phyloP scores from a whole-genome alignment of 2,797 vertebrate species.

The Pangasius krempfi region DNA sequence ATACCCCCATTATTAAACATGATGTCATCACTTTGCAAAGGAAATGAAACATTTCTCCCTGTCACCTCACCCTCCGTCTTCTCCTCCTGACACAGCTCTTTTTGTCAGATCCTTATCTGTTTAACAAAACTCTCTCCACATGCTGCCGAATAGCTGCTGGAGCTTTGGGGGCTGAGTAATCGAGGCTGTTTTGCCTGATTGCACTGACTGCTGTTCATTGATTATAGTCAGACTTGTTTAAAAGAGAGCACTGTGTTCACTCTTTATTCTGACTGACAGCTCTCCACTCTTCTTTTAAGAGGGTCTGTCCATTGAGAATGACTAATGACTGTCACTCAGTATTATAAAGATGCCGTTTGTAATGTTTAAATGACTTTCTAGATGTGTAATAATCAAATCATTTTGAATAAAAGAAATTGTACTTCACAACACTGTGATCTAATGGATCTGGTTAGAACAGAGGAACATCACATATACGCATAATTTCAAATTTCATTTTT shows the following conservation, averaged over 20 bases:
- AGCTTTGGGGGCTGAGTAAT: conserved; percentile 23
- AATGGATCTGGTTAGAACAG: background rate
- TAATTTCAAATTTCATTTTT: too few species aligned
- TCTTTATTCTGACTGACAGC: conserved; percentile 29
- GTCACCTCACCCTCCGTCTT: conserved; percentile 3
- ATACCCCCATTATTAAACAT: background rate
- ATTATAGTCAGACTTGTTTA: conserved; percentile 41
- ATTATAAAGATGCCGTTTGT: background rate
- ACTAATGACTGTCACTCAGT: background rate
- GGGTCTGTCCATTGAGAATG: conserved; percentile 11
- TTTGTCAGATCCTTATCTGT: conserved; percentile 43
- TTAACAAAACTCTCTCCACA: conserved; percentile 46
- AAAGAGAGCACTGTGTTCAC: conserved; percentile 36
- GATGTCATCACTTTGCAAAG: conserved; percentile 13
- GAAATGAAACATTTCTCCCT: background rate
- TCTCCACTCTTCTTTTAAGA: conserved; percentile 32
- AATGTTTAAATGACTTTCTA: background rate
- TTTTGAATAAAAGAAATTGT: background rate
- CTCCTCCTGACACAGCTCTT: conserved; percentile 37
- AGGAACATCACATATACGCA: background rate
- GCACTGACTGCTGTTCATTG: conserved; percentile 40
- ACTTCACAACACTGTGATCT: background rate
- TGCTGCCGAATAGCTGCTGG: conserved; percentile 22
- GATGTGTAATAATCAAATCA: background rate
- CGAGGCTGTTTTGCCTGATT: conserved; percentile 27